Conservation (phyloP, 1,140 invertebrate genomes). For the Nautilus pompilius region DNA sequence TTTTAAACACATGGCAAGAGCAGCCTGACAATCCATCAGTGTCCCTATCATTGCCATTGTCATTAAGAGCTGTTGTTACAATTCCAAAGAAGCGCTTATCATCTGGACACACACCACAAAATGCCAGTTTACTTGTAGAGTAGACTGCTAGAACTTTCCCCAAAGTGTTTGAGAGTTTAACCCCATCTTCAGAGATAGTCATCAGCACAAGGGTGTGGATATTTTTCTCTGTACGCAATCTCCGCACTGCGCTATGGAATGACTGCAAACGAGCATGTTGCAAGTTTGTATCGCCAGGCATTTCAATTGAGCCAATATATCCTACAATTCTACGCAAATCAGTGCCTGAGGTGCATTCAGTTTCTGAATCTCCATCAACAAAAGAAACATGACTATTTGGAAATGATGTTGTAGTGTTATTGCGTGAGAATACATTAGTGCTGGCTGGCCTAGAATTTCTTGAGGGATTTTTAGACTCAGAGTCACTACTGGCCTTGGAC, state of each 20-base stretch:
- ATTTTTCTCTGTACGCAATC: constrained; percentile 83
- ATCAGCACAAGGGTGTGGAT: constrained; percentile 82
- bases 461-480: not conserved
- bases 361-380: not conserved
- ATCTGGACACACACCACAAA: constrained; percentile 81
- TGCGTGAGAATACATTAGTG: not conserved
- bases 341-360: constrained; percentile 10
- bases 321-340: constrained; percentile 83
- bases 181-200: constrained; percentile 74
- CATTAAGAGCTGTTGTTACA: constrained; percentile 64
- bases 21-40: constrained; percentile 64
- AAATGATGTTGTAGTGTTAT: not conserved
- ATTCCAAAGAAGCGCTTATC: constrained; percentile 90
- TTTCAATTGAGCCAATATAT: constrained; percentile 92
- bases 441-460: not conserved
- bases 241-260: constrained; percentile 77
- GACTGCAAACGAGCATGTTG: constrained; percentile 66
- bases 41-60: constrained; percentile 32
- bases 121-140: constrained; percentile 79
- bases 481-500: too few species aligned
- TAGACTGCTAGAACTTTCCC: constrained; percentile 70
- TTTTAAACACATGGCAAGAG: constrained; percentile 93
- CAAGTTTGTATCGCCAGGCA: constrained; percentile 76
- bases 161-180: constrained; percentile 71
- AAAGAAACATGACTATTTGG: not conserved